A percentile compares a stretch with the other conserved stretches of the same genome.
These are phyloP conservation scores for Brachionus manjavacas DNA, from an alignment of 1,140 invertebrate genomes.

Conservation along the genomic window DNA sequence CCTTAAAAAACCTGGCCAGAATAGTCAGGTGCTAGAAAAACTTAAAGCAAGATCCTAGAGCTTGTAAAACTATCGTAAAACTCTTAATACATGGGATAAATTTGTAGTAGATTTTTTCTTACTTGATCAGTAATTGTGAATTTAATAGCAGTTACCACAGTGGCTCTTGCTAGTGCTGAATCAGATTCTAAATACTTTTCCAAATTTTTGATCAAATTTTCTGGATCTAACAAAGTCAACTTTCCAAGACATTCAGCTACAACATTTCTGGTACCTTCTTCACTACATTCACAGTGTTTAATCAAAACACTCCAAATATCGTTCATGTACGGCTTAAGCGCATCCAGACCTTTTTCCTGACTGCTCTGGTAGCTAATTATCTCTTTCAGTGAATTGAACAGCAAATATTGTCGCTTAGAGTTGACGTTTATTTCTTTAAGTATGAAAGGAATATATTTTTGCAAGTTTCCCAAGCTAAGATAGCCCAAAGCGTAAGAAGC, in stretches of 20 bases:
- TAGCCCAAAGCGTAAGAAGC: slow-evolving; percentile 92
- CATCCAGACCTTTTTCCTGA: slow-evolving; percentile 41
- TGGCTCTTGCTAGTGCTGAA: slow-evolving; percentile 82
- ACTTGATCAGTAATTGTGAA: slow-evolving; percentile 88
- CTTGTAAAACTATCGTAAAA: too few relatives aligned
- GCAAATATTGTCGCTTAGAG: slow-evolving; percentile 86
- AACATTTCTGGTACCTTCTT: slow-evolving; percentile 94
- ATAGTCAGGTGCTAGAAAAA: too few relatives aligned
- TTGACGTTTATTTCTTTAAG: slow-evolving; percentile 85
- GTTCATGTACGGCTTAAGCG: slow-evolving; percentile 24
- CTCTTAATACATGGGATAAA: too few relatives aligned
- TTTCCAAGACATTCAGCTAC: slow-evolving; percentile 97
- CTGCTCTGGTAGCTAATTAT: slow-evolving; percentile 58
- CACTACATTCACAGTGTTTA: slow-evolving; percentile 83
- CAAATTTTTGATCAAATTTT: slow-evolving; percentile 57
- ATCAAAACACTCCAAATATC: slow-evolving; percentile 64
- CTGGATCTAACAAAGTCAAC: slow-evolving; percentile 87
- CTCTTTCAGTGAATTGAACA: slow-evolving; percentile 94
- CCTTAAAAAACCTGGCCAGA: too few relatives aligned
- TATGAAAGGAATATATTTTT: slow-evolving; percentile 87
- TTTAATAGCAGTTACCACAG: slow-evolving; percentile 95
- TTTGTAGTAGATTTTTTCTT: not conserved
- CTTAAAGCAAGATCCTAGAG: too few relatives aligned
- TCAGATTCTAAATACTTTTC: slow-evolving; percentile 48
- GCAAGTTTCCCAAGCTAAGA: slow-evolving; percentile 86